A percentile compares a stretch with the other conserved stretches of the same genome.
Evolutionary conservation across 53 echinoderm and acorn worm species (phyloP).

Genomic region (Hippasteria phrygiana): DNA sequence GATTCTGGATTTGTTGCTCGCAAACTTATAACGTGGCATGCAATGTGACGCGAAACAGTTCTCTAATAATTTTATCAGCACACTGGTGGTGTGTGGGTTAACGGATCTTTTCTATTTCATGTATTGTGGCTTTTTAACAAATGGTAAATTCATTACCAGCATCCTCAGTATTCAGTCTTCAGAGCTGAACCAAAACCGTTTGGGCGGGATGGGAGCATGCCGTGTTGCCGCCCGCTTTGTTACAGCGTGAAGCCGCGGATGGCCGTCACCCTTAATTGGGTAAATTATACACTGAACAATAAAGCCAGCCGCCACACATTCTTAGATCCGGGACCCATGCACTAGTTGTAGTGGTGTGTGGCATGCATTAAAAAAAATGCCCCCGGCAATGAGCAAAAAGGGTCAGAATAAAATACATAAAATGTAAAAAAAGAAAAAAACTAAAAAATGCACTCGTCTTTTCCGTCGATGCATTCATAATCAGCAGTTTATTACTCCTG

Average conservation of each 20-base stretch:
- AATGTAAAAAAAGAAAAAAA: not conserved
- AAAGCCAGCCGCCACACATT: slow-evolving; percentile 17
- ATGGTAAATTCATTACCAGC: not conserved
- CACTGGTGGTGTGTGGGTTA: no score
- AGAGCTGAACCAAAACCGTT: no score
- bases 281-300: slow-evolving; percentile 51
- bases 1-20: no score
- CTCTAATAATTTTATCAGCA: no score
- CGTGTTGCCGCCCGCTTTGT: slow-evolving; percentile 47
- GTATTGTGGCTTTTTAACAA: not conserved
- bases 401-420: slow-evolving; percentile 27
- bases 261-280: slow-evolving; percentile 62
- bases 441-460: slow-evolving; percentile 22
- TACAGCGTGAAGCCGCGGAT: slow-evolving; percentile 13
- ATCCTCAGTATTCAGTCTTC: not conserved
- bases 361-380: slow-evolving; percentile 25
- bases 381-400: slow-evolving; percentile 28
- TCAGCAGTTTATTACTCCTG: slow-evolving; percentile 52
- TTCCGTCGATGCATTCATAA: slow-evolving; percentile 47
- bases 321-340: not conserved
- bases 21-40: no score
- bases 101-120: no score
- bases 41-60: no score
- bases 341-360: slow-evolving; percentile 14
- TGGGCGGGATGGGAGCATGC: slow-evolving; percentile 30